These are phyloP conservation scores for Dallia pectoralis DNA, from an alignment of 2,797 vertebrate genomes.

Conservation along the genomic window DNA sequence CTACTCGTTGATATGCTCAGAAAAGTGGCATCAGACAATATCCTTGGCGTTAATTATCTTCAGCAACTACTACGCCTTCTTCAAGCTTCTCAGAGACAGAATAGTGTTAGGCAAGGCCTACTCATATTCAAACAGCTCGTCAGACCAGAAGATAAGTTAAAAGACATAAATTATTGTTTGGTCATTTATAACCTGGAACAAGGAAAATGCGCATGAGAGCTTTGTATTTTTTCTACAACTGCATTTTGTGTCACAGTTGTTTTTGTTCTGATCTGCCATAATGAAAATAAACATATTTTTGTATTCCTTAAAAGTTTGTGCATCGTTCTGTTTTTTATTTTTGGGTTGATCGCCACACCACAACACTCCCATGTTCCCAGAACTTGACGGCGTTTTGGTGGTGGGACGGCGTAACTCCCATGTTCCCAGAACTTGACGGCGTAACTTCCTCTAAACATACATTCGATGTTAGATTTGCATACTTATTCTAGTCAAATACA, in stretches of 20 bases:
- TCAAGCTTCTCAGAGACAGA: conserved; percentile 96
- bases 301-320: conserved; percentile 78
- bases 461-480: background rate
- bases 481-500: background rate
- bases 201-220: conserved; percentile 76
- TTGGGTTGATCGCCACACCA: too few species aligned
- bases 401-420: too few species aligned
- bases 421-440: too few species aligned
- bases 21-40: conserved; percentile 99
- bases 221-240: conserved; percentile 96
- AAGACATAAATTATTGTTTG: conserved; percentile 42
- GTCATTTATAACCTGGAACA: conserved; percentile 50
- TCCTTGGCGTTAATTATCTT: conserved; percentile 97
- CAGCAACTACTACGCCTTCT: conserved; percentile 99
- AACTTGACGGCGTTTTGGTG: too few species aligned
- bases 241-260: conserved; percentile 74
- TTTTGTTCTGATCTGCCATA: conserved; percentile 88
- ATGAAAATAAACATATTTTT: conserved; percentile 96
- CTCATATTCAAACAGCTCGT: conserved; percentile 83
- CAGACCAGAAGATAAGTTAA: conserved; percentile 87
- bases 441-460: background rate
- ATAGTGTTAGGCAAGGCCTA: conserved; percentile 97
- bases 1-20: conserved; percentile 92
- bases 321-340: background rate
- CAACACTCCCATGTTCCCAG: background rate